phyloP scores from a whole-genome alignment of 1,140 invertebrate species.

The Penaeus indicus region DNA sequence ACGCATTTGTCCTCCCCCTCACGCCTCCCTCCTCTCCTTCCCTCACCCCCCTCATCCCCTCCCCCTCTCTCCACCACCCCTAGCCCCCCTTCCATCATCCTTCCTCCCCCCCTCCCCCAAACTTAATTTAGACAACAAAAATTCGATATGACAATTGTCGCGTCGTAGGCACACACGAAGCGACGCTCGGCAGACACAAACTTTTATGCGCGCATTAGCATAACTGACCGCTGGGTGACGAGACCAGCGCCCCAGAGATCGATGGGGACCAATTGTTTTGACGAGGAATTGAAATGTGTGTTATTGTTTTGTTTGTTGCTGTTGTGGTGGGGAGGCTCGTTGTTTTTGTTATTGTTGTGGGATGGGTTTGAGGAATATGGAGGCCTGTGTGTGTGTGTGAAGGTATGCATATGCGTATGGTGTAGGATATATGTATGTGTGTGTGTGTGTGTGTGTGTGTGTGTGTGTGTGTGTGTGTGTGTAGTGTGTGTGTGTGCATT shows the following conservation, averaged over 20 bases:
- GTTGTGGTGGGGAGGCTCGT: no score
- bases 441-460: not conserved
- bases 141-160: constrained; percentile 57
- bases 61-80: not conserved
- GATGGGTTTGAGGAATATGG: no score
- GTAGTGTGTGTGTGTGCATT: not conserved
- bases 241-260: constrained; percentile 15
- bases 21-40: not conserved
- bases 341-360: no score
- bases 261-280: constrained; percentile 51
- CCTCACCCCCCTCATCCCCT: not conserved
- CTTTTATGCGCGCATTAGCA: constrained; percentile 56
- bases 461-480: not conserved
- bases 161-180: constrained; percentile 4
- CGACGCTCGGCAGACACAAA: not conserved
- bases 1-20: not conserved
- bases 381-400: not conserved
- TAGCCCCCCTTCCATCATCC: not conserved
- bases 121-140: constrained; percentile 61
- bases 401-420: not conserved
- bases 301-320: not conserved
- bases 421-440: not conserved
- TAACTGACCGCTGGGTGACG: constrained; percentile 52
- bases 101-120: constrained; percentile 10
- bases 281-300: not conserved